Percentiles rank a stretch among this genome's conserved stretches.
These are phyloP conservation scores for Pandemis heparana DNA, from an alignment of 2,888 invertebrate genomes.

Conservation along the genomic window DNA sequence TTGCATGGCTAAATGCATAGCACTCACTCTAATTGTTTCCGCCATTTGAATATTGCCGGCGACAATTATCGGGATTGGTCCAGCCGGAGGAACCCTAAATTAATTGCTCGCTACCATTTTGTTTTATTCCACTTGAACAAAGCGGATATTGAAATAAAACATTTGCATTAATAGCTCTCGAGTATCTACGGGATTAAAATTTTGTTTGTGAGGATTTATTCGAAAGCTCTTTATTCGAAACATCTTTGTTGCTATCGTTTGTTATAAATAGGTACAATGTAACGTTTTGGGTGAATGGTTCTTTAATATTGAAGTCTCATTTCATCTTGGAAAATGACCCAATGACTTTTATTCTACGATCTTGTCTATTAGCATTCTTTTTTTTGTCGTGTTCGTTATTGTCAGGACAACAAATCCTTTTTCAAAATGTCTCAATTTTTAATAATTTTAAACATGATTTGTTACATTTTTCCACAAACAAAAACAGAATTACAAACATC, in stretches of 20 bases:
- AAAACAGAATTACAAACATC: not conserved
- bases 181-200: conserved; percentile 29
- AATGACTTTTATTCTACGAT: too few relatives aligned
- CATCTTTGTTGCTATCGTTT: conserved; percentile 9
- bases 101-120: conserved; percentile 79
- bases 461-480: not conserved
- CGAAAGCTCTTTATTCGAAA: conserved; percentile 23
- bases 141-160: conserved; percentile 55
- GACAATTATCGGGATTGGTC: conserved; percentile 84
- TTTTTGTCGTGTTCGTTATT: too few relatives aligned
- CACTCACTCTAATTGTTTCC: conserved; percentile 85
- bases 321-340: too few relatives aligned
- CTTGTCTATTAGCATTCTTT: too few relatives aligned
- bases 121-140: conserved; percentile 70
- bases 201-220: conserved; percentile 19
- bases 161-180: conserved; percentile 35
- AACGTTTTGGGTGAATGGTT: not conserved
- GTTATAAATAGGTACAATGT: not conserved
- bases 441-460: too few relatives aligned
- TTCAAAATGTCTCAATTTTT: too few relatives aligned
- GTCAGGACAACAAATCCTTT: too few relatives aligned
- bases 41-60: conserved; percentile 84
- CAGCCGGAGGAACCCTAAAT: conserved; percentile 75
- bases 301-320: not conserved
- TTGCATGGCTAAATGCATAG: conserved; percentile 64